Base-by-base conservation (phyloP, 1,140 invertebrate species). In the Idris sp. region DNA sequence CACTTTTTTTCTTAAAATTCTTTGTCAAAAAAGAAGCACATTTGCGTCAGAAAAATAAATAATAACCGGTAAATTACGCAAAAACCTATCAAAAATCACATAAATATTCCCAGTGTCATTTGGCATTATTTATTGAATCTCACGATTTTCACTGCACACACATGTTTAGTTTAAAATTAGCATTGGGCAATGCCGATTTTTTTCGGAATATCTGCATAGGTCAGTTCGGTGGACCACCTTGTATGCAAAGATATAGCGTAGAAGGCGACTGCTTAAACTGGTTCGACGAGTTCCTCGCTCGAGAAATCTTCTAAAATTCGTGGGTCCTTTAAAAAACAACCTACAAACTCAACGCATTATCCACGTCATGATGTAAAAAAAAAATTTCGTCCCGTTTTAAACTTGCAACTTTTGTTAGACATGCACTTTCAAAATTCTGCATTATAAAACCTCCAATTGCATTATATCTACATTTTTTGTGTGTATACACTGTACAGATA, bases 141-240 rank as follows among this genome's bases (percentile, higher is more conserved):
- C 1, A 1, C 36, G 19, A 14, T 48, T 30, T 46, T 28, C 22
- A 10, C 6, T 28, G 41, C 26, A 10, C 28, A 16, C 9, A 10
- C 25, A 25, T 49, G 41, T 43, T 28, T 44, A 67, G 48, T 58
- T 68, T 43, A 40, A 31, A 7, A 48, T 16, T 35, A 43, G 40
- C 31, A 18, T 56, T 74, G 53, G 64, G 46, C 41, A 68, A 54
- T 59, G 61, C 19, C 44, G 9, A 68, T 58, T 74, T 74, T 74
- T 69, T 65, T 46, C 49, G 33, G 26, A 18, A 28, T 69, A 75
- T 75, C 73, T 69, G 35, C 67, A 79, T 79, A 79, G 77, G 74
- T 77, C 74, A 79, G 74, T 79, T 77, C 68, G 58, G 62, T 72
- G 62, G 74, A 61, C 49, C 73, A 74, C 56, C 76, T 71, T 61